A percentile compares a stretch with the other conserved stretches of the same genome.
Evolutionary conservation across 2,797 vertebrate species (phyloP).

Genomic region (Pterois miles): DNA sequence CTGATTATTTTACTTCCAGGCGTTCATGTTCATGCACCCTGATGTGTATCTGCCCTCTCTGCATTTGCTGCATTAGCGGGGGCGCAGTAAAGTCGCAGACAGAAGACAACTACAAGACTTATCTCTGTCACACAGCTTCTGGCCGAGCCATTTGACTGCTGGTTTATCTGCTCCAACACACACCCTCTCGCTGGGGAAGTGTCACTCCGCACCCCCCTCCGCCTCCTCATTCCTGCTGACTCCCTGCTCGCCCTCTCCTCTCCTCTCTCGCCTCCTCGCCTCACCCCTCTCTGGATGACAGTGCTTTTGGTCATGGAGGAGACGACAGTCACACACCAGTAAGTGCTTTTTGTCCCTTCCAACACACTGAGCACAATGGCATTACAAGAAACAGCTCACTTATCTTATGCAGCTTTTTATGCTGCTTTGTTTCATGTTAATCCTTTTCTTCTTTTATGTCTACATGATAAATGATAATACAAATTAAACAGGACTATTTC

Average conservation of each 20-base stretch:
- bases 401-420: constrained; percentile 11
- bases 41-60: constrained; percentile 51
- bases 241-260: constrained; percentile 50
- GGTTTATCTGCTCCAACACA: constrained; percentile 76
- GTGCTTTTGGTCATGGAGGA: constrained; percentile 68
- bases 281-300: constrained; percentile 56
- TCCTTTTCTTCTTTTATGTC: not conserved
- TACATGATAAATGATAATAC: constrained; percentile 11
- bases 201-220: constrained; percentile 50
- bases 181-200: constrained; percentile 72
- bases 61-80: constrained; percentile 39
- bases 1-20: constrained; percentile 27
- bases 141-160: constrained; percentile 55
- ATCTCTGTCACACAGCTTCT: constrained; percentile 76
- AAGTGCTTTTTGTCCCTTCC: constrained; percentile 63
- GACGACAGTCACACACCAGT: constrained; percentile 71
- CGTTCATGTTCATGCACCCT: constrained; percentile 31
- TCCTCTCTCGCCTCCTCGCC: constrained; percentile 26
- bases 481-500: constrained; percentile 13
- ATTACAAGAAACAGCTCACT: constrained; percentile 51
- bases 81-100: constrained; percentile 31
- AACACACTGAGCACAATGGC: constrained; percentile 31
- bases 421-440: constrained; percentile 11
- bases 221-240: constrained; percentile 67
- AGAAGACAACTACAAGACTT: constrained; percentile 66